phyloP scores from a whole-genome alignment of 2,888 invertebrate genomes.

The Branchipolynoe longqiensis region DNA sequence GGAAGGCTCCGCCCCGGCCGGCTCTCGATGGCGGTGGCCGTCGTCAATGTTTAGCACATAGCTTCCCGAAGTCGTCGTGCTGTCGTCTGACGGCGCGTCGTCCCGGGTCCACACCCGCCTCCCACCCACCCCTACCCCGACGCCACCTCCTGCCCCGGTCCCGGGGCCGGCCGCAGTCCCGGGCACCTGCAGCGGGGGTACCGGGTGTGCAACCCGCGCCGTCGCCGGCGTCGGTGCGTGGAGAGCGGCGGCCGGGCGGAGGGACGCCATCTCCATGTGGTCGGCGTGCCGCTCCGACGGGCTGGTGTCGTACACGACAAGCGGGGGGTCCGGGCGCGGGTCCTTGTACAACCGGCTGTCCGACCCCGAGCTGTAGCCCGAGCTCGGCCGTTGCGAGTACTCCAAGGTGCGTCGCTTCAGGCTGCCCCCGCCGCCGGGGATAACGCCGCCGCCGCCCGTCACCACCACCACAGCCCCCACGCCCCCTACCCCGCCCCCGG shows the following conservation, averaged over 20 bases:
- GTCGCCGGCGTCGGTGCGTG: not conserved
- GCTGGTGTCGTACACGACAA: conserved; percentile 42
- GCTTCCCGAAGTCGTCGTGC: conserved; percentile 56
- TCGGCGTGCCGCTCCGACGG: conserved; percentile 17
- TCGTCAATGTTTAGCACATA: conserved; percentile 45
- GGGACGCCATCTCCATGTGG: conserved; percentile 52
- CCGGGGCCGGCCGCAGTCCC: not conserved
- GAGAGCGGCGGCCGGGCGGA: not conserved
- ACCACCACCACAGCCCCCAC: not conserved
- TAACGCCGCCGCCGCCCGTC: not conserved
- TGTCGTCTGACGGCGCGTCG: conserved; percentile 47
- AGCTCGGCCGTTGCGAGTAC: conserved; percentile 20
- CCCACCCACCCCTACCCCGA: not conserved
- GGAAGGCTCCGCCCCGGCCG: not conserved
- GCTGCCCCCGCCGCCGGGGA: not conserved
- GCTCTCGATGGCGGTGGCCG: not conserved
- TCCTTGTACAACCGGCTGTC: conserved; percentile 39
- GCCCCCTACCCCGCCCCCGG: not conserved
- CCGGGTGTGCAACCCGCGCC: too few relatives aligned
- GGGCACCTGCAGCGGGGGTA: not conserved
- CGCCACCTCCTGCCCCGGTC: not conserved
- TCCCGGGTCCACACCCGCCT: not conserved
- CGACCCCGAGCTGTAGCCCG: not conserved
- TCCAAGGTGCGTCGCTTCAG: conserved; percentile 36
- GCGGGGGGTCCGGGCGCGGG: conserved; percentile 35